These are phyloP conservation scores for Leptinotarsa peninsularis DNA, from an alignment of 2,888 invertebrate species.

Conservation along the genomic window DNA sequence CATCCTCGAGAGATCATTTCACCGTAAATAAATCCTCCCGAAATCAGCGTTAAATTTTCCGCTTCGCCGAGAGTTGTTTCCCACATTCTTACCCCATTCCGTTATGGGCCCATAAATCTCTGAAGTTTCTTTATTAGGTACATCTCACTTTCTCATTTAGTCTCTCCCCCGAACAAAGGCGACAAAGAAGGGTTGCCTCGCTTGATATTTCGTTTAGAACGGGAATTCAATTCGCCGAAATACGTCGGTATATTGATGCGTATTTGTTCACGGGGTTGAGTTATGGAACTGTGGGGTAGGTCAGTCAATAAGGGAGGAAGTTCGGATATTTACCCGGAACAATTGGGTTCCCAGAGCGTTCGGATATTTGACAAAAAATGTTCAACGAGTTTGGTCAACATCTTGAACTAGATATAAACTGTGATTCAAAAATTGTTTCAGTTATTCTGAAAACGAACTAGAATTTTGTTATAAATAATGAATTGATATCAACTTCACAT, in stretches of 20 bases:
- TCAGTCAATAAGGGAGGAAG: background rate
- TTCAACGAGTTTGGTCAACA: no score
- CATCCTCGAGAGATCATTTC: background rate
- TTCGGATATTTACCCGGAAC: conserved; percentile 3
- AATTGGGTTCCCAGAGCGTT: no score
- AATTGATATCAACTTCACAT: no score
- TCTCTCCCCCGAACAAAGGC: conserved; percentile 10
- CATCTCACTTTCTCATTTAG: conserved; percentile 21
- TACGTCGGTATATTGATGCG: conserved; percentile 13
- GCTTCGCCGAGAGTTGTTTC: conserved; percentile 10
- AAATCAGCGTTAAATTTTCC: conserved; percentile 15
- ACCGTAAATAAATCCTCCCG: conserved; percentile 5
- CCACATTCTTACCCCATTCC: conserved; percentile 21
- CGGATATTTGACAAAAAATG: no score
- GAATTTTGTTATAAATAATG: no score
- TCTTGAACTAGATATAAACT: no score
- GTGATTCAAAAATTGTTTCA: no score
- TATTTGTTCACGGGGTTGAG: conserved; percentile 19
- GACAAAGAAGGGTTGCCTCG: conserved; percentile 1
- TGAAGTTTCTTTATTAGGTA: conserved; percentile 14
- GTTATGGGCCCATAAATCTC: conserved; percentile 16
- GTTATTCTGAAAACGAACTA: no score
- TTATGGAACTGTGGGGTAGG: conserved; percentile 9
- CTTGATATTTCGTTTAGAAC: conserved; percentile 10
- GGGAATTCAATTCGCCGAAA: conserved; percentile 14